Base-by-base conservation (phyloP, 2,888 invertebrate genomes). In the Ectemnius lituratus region DNA sequence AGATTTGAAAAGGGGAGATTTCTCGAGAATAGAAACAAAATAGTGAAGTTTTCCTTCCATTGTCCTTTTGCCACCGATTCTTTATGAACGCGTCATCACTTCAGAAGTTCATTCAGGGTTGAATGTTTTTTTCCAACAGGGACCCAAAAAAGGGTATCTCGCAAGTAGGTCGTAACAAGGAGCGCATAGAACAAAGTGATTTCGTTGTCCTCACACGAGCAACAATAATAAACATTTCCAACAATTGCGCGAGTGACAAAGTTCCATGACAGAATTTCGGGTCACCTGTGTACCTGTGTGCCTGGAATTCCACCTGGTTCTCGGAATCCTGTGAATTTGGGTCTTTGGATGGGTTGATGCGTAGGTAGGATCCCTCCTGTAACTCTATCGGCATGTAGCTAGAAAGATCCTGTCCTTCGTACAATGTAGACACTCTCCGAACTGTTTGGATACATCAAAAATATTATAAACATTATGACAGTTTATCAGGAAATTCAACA, bases 71-170 rank as follows among this genome's bases (percentile, higher is more conserved):
- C 37, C 52, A 4, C 0, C 52, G 52, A 16, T 52, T 52, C 52
- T 52, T 52, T 14, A 6, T 11, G 13, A 52, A 16, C 13, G 52
- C 5, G 16, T 52, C 52, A 52, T 37, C 37, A 11, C 37, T 28
- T 11, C 11, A n/a, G 16, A 66, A 52, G 37, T 45, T 57, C 46
- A 20, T 45, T 8, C 28, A 14, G 57, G 20, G 61, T 45, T 47
- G 14, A 13, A 73, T 47, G 60, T 69, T 63, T 67, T 65, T 67
- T 57, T 66, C 49, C 68, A 60, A 66, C 68, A 63, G 66, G 65
- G 66, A 59, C 27, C 37, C 46, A n/a, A 23, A 28, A 20, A 37
- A 27, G 68, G 28, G 8, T 37, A 8, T 67, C 59, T 62, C 72
- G 16, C 59, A 59, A 52, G 46, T 60, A 45, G 52, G 52, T 52